Conservation (phyloP, 2,797 vertebrate species). For the Typhlichthys eigenmanni region DNA sequence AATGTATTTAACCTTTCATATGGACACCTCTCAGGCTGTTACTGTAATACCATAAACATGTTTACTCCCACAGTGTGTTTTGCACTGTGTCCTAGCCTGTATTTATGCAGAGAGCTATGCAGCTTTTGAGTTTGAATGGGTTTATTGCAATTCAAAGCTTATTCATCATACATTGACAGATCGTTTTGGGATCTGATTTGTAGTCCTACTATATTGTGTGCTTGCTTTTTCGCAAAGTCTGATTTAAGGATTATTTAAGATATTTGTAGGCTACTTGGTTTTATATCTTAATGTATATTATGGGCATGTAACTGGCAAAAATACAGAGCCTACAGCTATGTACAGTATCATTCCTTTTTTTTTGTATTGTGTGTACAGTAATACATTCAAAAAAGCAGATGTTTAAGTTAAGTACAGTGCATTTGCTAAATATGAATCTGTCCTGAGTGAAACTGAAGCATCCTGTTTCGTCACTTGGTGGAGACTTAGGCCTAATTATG, state of each 20-base stretch:
- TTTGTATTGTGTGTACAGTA: background rate
- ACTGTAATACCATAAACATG: conserved; percentile 41
- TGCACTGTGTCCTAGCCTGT: conserved; percentile 58
- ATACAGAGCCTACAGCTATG: conserved; percentile 32
- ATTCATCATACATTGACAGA: conserved; percentile 62
- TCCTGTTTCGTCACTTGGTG: no score
- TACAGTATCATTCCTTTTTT: no score
- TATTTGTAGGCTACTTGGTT: conserved; percentile 63
- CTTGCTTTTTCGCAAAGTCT: conserved; percentile 52
- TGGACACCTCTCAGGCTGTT: conserved; percentile 62
- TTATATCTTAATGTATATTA: conserved; percentile 60
- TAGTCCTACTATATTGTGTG: conserved; percentile 40
- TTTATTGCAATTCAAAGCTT: conserved; percentile 47
- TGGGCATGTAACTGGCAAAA: conserved; percentile 35
- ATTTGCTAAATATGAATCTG: no score
- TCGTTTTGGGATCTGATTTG: conserved; percentile 46
- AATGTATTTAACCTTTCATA: conserved; percentile 50
- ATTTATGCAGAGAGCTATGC: conserved; percentile 61
- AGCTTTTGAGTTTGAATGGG: conserved; percentile 61
- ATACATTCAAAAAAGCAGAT: no score
- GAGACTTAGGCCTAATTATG: no score
- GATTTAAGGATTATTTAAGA: conserved; percentile 53
- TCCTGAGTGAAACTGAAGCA: no score
- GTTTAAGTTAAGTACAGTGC: no score
- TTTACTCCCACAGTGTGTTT: conserved; percentile 71